Base-by-base conservation (phyloP, 2,888 invertebrate species). In the Argyresthia albistria region DNA sequence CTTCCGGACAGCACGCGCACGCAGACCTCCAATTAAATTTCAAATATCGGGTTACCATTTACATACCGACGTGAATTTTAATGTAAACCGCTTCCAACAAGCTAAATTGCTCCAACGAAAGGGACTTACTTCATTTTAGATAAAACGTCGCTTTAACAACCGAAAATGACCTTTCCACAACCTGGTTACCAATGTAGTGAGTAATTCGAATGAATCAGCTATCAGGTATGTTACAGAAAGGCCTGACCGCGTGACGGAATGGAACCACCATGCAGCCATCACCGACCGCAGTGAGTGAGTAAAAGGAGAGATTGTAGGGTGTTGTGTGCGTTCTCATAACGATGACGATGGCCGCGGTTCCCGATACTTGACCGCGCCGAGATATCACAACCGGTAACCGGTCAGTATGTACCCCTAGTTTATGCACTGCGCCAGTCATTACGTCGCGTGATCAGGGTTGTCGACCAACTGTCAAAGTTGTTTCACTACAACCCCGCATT, bases 331-430 rank as follows among this genome's bases (percentile, higher is more conserved):
- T 36, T 48, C 48, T 35, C 48, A 11, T 12, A 48, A 35, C 46
- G 46, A 46, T 37, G 48, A 46, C 46, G 46, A n/a, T 25, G 35
- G 25, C 11, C 48, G 14, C 37, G 12, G 48, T 48, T 48, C 48
- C 39, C 48, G 48, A 48, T 48, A 48, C 48, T 48, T 70, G 69
- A 73, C 73, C 75, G 70, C 75, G 70, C 15, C 45, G 14, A 14
- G 48, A 48, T 36, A 67, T 66, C 65, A 66, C 67, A 70, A 73
- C 73, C 74, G 72, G 70, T 73, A 64, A 25, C 25, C n/a, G 47
- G 45, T 45, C 45, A 7, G 16, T 15, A 45, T 8, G 10, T 45
- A 45, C 45, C 4, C 16, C 16, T 25, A 25, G 25, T 25, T 25
- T 25, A 25, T 25, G 6, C 25, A 25, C 25, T 25, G 25, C 25